Base-by-base conservation (phyloP, 2,797 vertebrate species). In the Danio albolineatus region DNA sequence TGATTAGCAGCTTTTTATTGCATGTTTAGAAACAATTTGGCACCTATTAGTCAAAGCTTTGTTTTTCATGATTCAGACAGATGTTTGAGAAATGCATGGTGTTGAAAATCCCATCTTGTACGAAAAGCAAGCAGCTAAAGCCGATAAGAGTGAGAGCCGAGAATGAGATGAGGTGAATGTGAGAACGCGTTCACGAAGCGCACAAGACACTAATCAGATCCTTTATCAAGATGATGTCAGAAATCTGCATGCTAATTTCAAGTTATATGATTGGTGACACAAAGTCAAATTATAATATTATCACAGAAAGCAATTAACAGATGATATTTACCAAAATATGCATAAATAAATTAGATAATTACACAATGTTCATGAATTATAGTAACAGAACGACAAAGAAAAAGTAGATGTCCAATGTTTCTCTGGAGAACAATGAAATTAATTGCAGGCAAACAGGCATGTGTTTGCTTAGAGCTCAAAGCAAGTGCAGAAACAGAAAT, bases 11-110 rank as follows among this genome's bases (percentile, higher is more conserved):
- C 38, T 66, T 46, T 79, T 79, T 54, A 43, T 65, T 19, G 21
- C 78, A 65, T 73, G 78, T 79, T 79, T 79, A 64, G 53, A 79
- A 79, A 73, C 69, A 79, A 53, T 78, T 74, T 82, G 71, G 57
- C 76, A 82, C 78, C 78, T 73, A 73, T 79, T 79, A 79, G 60
- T 73, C 41, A 79, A 64, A 65, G 59, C 78, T 73, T 62, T 73
- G 59, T 57, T 79, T 71, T 56, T 46, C 59, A 54, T 10, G 3
- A 64, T 65, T 65, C 49, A 66, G 78, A 65, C 78, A 79, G 78
- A 79, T 79, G 69, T 79, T 76, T 73, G 12, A 64, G 59, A 72
- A 79, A 43, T 1, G 39, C 21, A 16, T 2, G n/a, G 77, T 73
- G 69, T 60, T 56, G 21, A 76, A 76, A 76, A 76, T 53, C 61